Evolutionary conservation across 2,888 invertebrate species (phyloP), one percentile per base, ranked within the genome.

Genomic region (Dolichomitus sp.): DNA sequence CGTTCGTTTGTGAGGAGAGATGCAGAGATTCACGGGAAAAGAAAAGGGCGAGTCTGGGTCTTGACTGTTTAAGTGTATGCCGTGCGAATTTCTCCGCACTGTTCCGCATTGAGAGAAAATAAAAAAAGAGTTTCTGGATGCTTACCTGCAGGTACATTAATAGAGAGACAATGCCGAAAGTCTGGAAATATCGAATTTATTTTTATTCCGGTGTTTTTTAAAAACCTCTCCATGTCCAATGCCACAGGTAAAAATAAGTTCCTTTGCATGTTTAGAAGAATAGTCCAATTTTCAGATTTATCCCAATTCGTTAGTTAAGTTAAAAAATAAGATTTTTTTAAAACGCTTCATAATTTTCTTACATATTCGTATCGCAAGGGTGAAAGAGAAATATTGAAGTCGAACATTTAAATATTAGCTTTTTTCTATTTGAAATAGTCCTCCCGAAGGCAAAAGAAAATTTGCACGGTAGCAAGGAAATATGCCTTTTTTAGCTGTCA

Each of bases 1-100:
- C 89, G 87, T 84, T 82, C 88, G 86, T 85, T 87, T 86, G 85
- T 79, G 83, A 84, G 59, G 52, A 48, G 78, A 57, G 72, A 70
- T 72, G 65, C 78, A 68, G 61, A 65, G 81, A 83, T 80, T 83
- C 80, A 65, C 72, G 52, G 48, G 70, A 74, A 80, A 23, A 82
- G 69, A 82, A 83, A 74, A 63, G n/a, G 27, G 23, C 27, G 54
- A 69, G 59, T 63, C 37, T 61, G 66, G 52, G 66, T 76, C 48
- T 66, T 30, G 50, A 12, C 42, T 33, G 52, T 23, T 17, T 30
- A 27, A 52, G 52, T 50, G 48, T 17, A 61, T 37, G 72, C 68
- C 63, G 76, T 61, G 72, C 72, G 68, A 76, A 73, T 80, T 75
- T 33, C 66, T 68, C 42, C 52, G 59, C 66, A 30, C 14, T 30